Conservation (phyloP, 2,113 vertebrate genomes). For the Chaetura pelagica region DNA sequence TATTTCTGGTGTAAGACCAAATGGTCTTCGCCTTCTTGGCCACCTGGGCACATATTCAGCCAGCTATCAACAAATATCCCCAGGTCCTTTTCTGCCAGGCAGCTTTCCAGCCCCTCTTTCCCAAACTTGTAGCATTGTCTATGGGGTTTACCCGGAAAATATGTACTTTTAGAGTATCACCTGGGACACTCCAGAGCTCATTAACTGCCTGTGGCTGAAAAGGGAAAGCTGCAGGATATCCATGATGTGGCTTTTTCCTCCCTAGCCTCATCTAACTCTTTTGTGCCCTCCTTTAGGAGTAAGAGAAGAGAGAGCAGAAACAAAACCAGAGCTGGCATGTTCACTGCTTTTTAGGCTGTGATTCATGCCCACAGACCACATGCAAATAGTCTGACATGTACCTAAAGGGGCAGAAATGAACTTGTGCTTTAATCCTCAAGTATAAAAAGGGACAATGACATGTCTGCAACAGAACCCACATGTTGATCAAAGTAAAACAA, state of each 20-base stretch:
- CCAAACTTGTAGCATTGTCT: background rate
- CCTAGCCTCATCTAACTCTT: background rate
- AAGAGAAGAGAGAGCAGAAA: background rate
- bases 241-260: rapidly evolving
- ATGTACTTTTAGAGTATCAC: background rate
- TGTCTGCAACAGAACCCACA: background rate
- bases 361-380: background rate
- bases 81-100: too few relatives aligned
- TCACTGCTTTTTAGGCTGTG: background rate
- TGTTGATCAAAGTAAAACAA: background rate
- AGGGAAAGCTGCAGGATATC: background rate
- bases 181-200: background rate
- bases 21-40: background rate
- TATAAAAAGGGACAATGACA: background rate
- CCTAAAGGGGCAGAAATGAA: background rate
- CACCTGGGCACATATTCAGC: background rate
- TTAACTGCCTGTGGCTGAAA: background rate
- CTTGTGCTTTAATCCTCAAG: background rate
- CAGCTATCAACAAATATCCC: rapidly evolving
- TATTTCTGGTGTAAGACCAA: background rate
- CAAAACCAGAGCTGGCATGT: background rate
- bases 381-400: background rate
- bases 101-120: background rate
- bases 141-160: background rate
- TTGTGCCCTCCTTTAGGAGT: background rate